phyloP scores from a whole-genome alignment of 2,113 vertebrate species.

The Scortum barcoo region DNA sequence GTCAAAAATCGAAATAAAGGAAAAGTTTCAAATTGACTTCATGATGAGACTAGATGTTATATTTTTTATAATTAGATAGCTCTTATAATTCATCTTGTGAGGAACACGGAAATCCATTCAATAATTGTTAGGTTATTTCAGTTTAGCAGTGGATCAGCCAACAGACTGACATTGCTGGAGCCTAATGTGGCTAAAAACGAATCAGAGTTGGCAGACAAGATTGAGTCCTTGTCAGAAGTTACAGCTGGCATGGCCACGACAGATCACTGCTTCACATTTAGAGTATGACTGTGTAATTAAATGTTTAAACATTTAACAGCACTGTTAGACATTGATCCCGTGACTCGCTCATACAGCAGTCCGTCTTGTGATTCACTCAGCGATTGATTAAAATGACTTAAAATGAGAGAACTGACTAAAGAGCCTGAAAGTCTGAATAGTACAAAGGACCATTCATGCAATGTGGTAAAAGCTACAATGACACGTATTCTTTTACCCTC shows the following conservation, averaged over 20 bases:
- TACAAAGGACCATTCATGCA: neutral
- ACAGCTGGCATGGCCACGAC: neutral
- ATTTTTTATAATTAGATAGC: too few relatives aligned
- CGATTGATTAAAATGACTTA: neutral
- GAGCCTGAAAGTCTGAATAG: neutral
- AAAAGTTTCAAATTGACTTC: too few relatives aligned
- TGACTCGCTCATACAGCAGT: neutral
- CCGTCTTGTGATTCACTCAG: conserved; percentile 2
- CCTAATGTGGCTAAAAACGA: too few relatives aligned
- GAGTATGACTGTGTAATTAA: neutral
- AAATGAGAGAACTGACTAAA: neutral
- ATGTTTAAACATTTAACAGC: neutral
- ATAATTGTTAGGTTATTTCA: too few relatives aligned
- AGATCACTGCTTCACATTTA: neutral
- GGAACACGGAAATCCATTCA: too few relatives aligned
- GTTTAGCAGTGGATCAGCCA: too few relatives aligned
- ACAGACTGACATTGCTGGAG: too few relatives aligned
- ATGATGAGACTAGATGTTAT: too few relatives aligned
- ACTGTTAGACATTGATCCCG: neutral
- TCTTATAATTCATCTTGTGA: too few relatives aligned
- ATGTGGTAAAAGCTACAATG: neutral
- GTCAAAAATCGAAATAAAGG: too few relatives aligned
- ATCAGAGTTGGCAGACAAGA: too few relatives aligned
- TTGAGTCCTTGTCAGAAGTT: too few relatives aligned
- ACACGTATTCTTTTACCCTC: conserved; percentile 81